A percentile compares a stretch with the other conserved stretches of the same genome.
phyloP scores from a whole-genome alignment of 1,140 invertebrate genomes.

The Neodiprion pinetum region DNA sequence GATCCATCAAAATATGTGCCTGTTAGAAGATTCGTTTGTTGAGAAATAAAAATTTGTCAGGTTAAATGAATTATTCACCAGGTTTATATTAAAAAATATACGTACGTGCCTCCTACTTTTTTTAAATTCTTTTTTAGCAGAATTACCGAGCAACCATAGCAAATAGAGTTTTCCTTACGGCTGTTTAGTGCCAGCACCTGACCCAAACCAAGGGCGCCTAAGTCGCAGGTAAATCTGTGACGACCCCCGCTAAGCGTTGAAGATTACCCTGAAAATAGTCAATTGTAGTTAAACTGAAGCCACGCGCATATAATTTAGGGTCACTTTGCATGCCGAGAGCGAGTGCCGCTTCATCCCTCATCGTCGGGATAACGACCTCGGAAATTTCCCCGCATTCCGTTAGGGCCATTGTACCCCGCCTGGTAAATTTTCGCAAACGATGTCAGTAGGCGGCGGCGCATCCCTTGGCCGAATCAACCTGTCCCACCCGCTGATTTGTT shows the following conservation, averaged over 20 bases:
- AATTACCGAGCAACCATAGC: too few species aligned
- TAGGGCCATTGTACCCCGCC: background rate
- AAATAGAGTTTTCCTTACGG: too few species aligned
- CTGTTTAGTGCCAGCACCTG: background rate
- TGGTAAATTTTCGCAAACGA: background rate
- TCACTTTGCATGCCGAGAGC: background rate
- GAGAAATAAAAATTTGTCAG: too few species aligned
- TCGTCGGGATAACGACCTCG: too few species aligned
- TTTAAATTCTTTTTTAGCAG: too few species aligned
- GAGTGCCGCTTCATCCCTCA: background rate
- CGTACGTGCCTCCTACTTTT: too few species aligned
- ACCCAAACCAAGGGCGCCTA: background rate
- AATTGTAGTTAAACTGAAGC: background rate
- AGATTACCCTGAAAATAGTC: background rate
- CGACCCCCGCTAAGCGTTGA: background rate
- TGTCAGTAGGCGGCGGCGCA: background rate
- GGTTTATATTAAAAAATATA: too few species aligned
- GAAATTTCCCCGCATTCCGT: too few species aligned
- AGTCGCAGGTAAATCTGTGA: background rate
- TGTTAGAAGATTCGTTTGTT: too few species aligned
- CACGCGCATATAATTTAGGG: background rate
- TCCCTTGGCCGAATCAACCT: background rate
- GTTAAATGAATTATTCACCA: too few species aligned
- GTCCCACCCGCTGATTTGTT: background rate
- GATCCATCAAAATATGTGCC: too few species aligned